Evolutionary conservation across 2,888 invertebrate genomes (phyloP).

Genomic region (Hydraecia micacea): DNA sequence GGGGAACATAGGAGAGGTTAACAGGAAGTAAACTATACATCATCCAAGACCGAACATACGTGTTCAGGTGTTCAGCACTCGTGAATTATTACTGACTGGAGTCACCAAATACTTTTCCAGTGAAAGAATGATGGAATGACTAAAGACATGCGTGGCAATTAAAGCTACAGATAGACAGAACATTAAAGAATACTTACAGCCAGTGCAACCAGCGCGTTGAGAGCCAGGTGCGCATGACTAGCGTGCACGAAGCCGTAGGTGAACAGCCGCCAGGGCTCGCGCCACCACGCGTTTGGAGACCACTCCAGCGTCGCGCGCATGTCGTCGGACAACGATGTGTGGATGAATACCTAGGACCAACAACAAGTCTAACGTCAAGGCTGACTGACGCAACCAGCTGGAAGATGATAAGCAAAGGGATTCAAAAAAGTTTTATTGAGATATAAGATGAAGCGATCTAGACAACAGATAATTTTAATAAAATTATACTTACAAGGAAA

Average conservation of each 20-base stretch:
- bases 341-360: constrained; percentile 75
- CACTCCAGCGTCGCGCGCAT: constrained; percentile 78
- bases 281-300: constrained; percentile 87
- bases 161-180: neutral
- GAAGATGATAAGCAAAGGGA: neutral
- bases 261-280: constrained; percentile 94
- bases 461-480: neutral
- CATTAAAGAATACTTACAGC: constrained; percentile 73
- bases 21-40: neutral
- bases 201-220: constrained; percentile 91
- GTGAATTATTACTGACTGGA: neutral
- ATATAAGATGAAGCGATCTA: constrained; percentile 3
- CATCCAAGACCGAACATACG: too few species aligned
- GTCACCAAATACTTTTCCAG: neutral
- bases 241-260: constrained; percentile 95
- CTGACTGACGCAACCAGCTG: neutral
- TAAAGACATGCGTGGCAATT: neutral
- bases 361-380: neutral
- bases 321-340: constrained; percentile 72
- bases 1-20: constrained; percentile 16
- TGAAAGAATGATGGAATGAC: neutral
- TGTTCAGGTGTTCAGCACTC: neutral
- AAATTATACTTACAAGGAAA: constrained; percentile 80
- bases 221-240: constrained; percentile 93
- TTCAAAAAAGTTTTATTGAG: too few species aligned